Evolutionary conservation across 2,797 vertebrate genomes (phyloP), one percentile per base, ranked within the genome.

Genomic region (Bovichtus diacanthus): DNA sequence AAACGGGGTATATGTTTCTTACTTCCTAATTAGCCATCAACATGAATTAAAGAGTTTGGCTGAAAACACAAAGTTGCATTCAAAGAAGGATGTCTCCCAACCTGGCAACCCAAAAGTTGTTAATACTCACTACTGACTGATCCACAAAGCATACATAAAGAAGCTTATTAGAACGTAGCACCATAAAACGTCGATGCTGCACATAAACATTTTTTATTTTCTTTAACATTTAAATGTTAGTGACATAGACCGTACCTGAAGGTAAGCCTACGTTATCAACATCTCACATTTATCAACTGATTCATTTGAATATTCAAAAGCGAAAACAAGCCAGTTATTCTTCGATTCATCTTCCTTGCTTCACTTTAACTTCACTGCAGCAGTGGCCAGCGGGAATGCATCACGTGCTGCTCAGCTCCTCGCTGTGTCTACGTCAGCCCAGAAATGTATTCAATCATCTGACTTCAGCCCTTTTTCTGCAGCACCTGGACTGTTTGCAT

Each of bases 401-500:
- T 83, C 76, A 67, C 70, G 75, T 83, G 85, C 73, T 61, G 68
- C 79, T 82, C 68, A 55, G 83, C 81, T 82, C 54, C 71, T 72
- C 31, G 47, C 68, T 70, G 75, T 61, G 77, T 62, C 88, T 19
- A 76, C 73, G 81, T 84, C 87, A 81, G 86, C 76, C 74, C 84
- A 89, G 81, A 76, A 72, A 90, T 76, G 8, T 27, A 75, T 61
- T 74, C 11, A 0, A 60, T 66, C 78, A 54, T 80, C 76, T 73
- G 73, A 85, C 87, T 79, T 74, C 65, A 83, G 73, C 54, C 46
- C 51, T 60, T 74, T 61, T 43, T 43, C 58, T 70, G 56, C 80
- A 74, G 75, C 88, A 87, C 66, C 74, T 85, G 75, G 43, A 29
- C 74, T 60, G 58, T 78, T 70, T 51, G 61, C 49, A 39, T 71